phyloP scores from a whole-genome alignment of 2,888 invertebrate genomes.

The Parnassius orleans region DNA sequence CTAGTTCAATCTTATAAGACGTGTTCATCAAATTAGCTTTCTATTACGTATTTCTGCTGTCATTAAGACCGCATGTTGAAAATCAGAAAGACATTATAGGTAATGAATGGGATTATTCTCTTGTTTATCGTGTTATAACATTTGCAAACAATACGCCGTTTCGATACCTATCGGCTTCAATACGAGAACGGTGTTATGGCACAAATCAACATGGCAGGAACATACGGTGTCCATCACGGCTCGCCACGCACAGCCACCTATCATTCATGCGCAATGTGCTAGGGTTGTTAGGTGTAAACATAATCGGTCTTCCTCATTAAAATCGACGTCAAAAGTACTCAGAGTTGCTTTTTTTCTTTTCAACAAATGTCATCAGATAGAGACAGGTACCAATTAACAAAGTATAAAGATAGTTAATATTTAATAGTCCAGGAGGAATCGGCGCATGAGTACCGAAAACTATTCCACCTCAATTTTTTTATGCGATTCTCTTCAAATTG shows the following conservation, averaged over 20 bases:
- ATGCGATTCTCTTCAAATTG: too few species aligned
- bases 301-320: too few species aligned
- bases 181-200: background rate
- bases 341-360: too few species aligned
- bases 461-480: too few species aligned
- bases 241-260: conserved; percentile 9
- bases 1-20: too few species aligned
- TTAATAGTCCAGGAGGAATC: too few species aligned
- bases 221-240: conserved; percentile 17
- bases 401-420: too few species aligned
- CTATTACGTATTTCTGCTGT: background rate
- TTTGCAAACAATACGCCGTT: conserved; percentile 16
- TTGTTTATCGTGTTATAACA: conserved; percentile 14
- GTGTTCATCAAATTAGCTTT: background rate
- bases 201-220: conserved; percentile 1
- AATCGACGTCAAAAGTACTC: too few species aligned
- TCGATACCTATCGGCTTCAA: background rate
- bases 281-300: conserved; percentile 10
- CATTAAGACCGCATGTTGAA: conserved; percentile 8
- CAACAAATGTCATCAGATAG: too few species aligned
- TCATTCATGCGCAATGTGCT: background rate
- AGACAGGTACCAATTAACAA: too few species aligned
- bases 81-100: too few species aligned
- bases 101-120: conserved; percentile 10
- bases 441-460: too few species aligned